Percentiles rank a stretch among this genome's conserved stretches.
phyloP scores from a whole-genome alignment of 2,113 vertebrate species.

The Dicaeum eximium region DNA sequence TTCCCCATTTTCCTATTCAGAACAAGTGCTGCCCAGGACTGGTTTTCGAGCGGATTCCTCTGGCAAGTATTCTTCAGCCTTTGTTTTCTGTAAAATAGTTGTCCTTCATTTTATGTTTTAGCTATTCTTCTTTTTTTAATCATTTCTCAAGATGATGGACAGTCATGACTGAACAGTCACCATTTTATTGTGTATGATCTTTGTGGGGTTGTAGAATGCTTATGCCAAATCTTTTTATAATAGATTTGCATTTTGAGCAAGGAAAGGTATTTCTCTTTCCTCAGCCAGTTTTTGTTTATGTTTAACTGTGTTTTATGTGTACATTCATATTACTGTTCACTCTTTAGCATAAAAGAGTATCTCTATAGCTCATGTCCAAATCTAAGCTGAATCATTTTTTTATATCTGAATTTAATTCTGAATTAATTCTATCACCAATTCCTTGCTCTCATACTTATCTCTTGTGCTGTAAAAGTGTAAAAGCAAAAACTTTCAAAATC shows the following conservation, averaged over 20 bases:
- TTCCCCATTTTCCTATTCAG: constrained; percentile 83
- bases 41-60: constrained; percentile 86
- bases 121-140: constrained; percentile 39
- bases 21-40: constrained; percentile 87
- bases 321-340: neutral
- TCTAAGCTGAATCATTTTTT: neutral
- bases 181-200: neutral
- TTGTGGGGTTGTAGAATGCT: neutral
- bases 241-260: neutral
- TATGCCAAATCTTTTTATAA: neutral
- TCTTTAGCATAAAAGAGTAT: neutral
- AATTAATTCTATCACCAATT: neutral
- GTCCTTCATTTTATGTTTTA: constrained; percentile 69
- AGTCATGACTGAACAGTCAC: constrained; percentile 3
- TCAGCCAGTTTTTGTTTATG: neutral
- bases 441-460: neutral
- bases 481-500: neutral
- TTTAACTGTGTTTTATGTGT: neutral
- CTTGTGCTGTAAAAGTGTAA: neutral
- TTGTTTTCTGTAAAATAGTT: constrained; percentile 65
- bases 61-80: constrained; percentile 81
- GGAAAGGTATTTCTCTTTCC: neutral
- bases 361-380: neutral
- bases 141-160: constrained; percentile 28
- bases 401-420: neutral